phyloP scores from a whole-genome alignment of 2,888 invertebrate genomes.

The Melanchra persicariae region DNA sequence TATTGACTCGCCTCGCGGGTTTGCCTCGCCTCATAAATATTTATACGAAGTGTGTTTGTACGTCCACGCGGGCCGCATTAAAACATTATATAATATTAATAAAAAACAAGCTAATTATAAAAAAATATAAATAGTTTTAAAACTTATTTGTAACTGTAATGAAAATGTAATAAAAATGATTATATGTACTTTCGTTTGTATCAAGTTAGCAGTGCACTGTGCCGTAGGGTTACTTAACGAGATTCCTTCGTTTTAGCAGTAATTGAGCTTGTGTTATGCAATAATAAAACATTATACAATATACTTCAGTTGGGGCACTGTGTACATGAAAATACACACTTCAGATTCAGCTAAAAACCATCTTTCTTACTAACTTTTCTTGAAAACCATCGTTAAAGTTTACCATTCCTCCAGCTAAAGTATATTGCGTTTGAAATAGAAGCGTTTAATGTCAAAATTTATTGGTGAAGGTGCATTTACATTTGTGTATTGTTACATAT shows the following conservation, averaged over 20 bases:
- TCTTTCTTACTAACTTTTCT: not conserved
- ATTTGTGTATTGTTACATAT: constrained; percentile 66
- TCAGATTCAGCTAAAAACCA: not conserved
- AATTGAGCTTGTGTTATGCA: constrained; percentile 63
- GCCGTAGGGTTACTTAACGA: constrained; percentile 72
- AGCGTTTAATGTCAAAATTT: constrained; percentile 68
- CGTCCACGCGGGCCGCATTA: constrained; percentile 70
- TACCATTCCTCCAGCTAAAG: constrained; percentile 59
- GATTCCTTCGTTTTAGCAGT: constrained; percentile 70
- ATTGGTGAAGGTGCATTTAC: constrained; percentile 88
- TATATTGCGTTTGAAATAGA: constrained; percentile 63
- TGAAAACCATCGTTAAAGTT: not conserved
- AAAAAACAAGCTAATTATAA: constrained; percentile 78
- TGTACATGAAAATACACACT: not conserved
- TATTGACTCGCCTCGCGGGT: constrained; percentile 42
- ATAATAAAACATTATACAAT: constrained; percentile 43
- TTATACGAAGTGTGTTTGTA: constrained; percentile 62
- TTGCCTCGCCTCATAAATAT: constrained; percentile 41
- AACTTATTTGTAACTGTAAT: constrained; percentile 84
- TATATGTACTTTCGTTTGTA: constrained; percentile 66
- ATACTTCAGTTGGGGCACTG: constrained; percentile 52
- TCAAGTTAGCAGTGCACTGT: constrained; percentile 66
- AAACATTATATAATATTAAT: constrained; percentile 66
- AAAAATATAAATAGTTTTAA: constrained; percentile 80
- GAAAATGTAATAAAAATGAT: constrained; percentile 78